Evolutionary conservation across 2,888 invertebrate genomes (phyloP).

Genomic region (Electrophaes corylata): DNA sequence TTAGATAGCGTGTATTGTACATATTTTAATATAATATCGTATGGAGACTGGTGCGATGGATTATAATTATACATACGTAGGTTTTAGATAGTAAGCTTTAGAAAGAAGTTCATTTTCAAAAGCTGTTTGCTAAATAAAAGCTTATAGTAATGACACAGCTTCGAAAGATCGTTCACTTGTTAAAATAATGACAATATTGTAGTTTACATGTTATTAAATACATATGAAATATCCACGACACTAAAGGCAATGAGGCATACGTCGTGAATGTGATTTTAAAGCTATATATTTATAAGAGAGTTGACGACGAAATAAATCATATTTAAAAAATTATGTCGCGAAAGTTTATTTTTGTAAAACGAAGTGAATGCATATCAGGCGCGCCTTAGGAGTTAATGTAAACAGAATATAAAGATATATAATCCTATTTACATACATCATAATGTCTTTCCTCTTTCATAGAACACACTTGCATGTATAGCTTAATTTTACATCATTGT

Average conservation of each 20-base stretch:
- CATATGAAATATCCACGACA: conserved; percentile 25
- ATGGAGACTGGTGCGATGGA: conserved; percentile 65
- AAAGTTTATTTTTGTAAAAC: conserved; percentile 80
- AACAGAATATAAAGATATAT: conserved; percentile 41
- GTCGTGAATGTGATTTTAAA: conserved; percentile 38
- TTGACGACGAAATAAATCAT: conserved; percentile 19
- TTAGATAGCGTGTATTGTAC: conserved; percentile 47
- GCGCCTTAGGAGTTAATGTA: conserved; percentile 67
- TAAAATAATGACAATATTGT: conserved; percentile 67
- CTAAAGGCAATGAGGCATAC: conserved; percentile 37
- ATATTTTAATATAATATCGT: conserved; percentile 55
- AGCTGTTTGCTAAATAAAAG: conserved; percentile 33
- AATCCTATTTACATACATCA: conserved; percentile 30
- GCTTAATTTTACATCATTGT: conserved; percentile 6
- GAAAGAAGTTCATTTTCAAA: conserved; percentile 30
- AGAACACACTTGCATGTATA: conserved; percentile 30
- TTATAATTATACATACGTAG: conserved; percentile 42
- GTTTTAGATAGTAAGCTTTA: conserved; percentile 36
- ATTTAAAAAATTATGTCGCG: conserved; percentile 14
- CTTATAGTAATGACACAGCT: conserved; percentile 46
- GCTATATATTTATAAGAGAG: conserved; percentile 23
- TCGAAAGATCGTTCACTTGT: conserved; percentile 49
- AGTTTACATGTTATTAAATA: conserved; percentile 38
- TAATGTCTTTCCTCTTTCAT: conserved; percentile 28
- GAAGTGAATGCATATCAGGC: conserved; percentile 77